Evolutionary conservation across 2,888 invertebrate species (phyloP), one percentile per base, ranked within the genome.

Genomic region (Folsomia manolachei): DNA sequence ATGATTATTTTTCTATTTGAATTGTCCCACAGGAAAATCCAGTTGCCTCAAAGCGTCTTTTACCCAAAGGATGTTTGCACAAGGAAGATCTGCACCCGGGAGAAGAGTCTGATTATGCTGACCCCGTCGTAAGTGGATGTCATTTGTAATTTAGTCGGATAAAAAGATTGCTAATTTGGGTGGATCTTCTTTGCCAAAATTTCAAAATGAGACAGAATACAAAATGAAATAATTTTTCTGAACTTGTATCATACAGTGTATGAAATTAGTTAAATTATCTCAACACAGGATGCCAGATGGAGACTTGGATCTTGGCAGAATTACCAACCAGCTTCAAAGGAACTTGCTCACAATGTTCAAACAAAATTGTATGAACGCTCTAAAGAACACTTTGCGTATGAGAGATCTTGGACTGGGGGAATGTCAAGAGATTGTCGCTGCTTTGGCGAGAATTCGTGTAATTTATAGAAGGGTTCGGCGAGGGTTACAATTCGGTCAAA

Each of bases 231-330:
- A n/a, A n/a, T n/a, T n/a, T n/a, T n/a, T n/a, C n/a, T n/a, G n/a
- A n/a, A n/a, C n/a, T n/a, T n/a, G n/a, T n/a, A n/a, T n/a, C n/a
- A n/a, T n/a, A n/a, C n/a, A n/a, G n/a, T n/a, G n/a, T n/a, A n/a
- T n/a, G n/a, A n/a, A n/a, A n/a, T n/a, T n/a, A n/a, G n/a, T n/a
- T n/a, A n/a, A n/a, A n/a, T n/a, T n/a, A n/a, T n/a, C n/a, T n/a
- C n/a, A n/a, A 39, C 39, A 21, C 25, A 78, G 78, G n/a, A 71
- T 78, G 73, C 79, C 79, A 51, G 79, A 79, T 68, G 77, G 79
- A 60, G 77, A 79, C 63, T 68, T 78, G 60, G 76, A 79, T 39
- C 70, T 79, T 27, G 71, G 75, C 21, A 71, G 71, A 66, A 71
- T 73, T 66, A 69, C 77, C 62, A 75, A 74, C 21, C 66, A 63